Evolutionary conservation across 2,113 vertebrate genomes (phyloP).

Genomic region (Lamprologus sp.): DNA sequence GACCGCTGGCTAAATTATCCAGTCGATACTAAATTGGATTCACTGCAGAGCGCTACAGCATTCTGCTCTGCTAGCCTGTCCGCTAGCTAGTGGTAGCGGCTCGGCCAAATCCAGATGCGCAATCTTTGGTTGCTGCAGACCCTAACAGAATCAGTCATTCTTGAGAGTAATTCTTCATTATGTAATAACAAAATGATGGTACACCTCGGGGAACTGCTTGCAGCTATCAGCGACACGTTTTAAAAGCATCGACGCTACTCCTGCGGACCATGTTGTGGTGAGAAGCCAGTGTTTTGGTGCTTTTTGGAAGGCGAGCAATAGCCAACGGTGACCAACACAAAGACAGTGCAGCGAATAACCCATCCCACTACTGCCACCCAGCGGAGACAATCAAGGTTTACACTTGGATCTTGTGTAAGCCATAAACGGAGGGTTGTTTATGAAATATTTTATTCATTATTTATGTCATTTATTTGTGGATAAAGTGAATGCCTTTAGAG

Average conservation of each 20-base stretch:
- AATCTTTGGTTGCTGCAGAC: constrained; percentile 5
- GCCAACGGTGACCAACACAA: constrained; percentile 45
- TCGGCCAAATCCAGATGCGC: constrained; percentile 58
- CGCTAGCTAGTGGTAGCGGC: not conserved
- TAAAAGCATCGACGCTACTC: not conserved
- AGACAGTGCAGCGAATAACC: not conserved
- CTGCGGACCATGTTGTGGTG: not conserved
- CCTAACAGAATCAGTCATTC: not conserved
- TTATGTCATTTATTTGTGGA: not conserved
- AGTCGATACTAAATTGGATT: not conserved
- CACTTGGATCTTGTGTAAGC: not conserved
- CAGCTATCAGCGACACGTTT: not conserved
- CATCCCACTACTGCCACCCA: constrained; percentile 22
- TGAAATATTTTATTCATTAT: not conserved
- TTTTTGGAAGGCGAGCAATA: constrained; percentile 2
- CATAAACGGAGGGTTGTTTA: not conserved
- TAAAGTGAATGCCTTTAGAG: not conserved
- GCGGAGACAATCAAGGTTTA: not conserved
- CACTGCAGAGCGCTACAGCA: not conserved
- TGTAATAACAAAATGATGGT: not conserved
- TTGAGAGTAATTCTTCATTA: not conserved
- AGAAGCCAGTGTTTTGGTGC: constrained; percentile 32
- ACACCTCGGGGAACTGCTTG: not conserved
- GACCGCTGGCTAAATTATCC: not conserved
- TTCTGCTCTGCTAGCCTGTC: not conserved